Base-by-base conservation (phyloP, 2,888 invertebrate genomes). In the Cephonodes hylas region DNA sequence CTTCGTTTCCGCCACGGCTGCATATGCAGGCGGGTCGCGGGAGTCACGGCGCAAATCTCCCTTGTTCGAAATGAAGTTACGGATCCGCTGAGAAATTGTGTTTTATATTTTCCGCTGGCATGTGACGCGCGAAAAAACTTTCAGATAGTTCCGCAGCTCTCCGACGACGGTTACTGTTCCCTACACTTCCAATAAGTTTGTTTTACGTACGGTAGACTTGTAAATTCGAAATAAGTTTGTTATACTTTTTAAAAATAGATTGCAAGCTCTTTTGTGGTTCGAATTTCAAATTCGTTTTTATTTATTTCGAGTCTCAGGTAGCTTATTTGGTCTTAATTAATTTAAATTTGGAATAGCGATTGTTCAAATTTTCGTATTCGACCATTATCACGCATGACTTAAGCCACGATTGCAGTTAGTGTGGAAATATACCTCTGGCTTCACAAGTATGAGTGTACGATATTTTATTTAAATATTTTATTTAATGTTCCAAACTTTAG, bases 61-160 rank as follows among this genome's bases (percentile, higher is more conserved):
- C 53, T 10, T 81, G 80, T 85, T 84, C 82, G 81, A 85, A 90
- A 90, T 84, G 81, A 85, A 90, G 88, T 89, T 89, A 89, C 86
- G 80, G 80, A 86, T 86, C 79, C 79, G 76, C 78, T 79, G 84
- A 80, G 84, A 84, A 84, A 88, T 85, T 85, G 85, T 86, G 78
- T 88, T 83, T 89, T 85, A 83, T 87, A 85, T 85, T 87, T 86
- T 82, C 74, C 73, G 76, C 74, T 74, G 67, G 76, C 80, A 79
- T 84, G 81, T 84, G 85, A 83, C 73, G 53, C 79, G 76, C 67
- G 76, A 79, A 85, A 86, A 85, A 87, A 85, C 80, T 86, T 85
- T 71, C 71, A 73, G 74, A 83, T 80, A 80, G 80, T 84, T 83
- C 70, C 65, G 67, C 66, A 67, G 67, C 65, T 1, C 22, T 23